phyloP scores from a whole-genome alignment of 1,140 invertebrate species.

The Whitmania pigra region DNA sequence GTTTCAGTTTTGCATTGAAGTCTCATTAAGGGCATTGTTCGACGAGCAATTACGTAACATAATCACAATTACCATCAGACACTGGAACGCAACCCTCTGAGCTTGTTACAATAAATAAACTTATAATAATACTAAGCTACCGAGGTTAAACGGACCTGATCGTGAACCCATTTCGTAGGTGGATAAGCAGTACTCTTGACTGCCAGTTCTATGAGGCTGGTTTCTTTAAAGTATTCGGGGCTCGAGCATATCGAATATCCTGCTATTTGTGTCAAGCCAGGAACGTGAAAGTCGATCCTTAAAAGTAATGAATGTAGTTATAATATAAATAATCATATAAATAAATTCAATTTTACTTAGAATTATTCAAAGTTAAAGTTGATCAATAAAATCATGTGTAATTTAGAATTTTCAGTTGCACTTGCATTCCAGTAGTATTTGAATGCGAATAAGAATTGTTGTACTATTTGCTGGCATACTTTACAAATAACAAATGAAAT shows the following conservation, averaged over 20 bases:
- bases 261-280: conserved; percentile 34
- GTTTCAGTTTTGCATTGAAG: too few species aligned
- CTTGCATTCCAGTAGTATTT: too few species aligned
- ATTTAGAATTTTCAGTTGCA: too few species aligned
- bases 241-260: conserved; percentile 41
- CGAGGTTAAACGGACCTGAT: conserved; percentile 32
- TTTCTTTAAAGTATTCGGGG: conserved; percentile 29
- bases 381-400: not conserved
- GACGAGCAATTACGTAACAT: too few species aligned
- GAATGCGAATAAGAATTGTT: too few species aligned
- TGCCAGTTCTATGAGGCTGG: conserved; percentile 34
- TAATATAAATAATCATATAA: not conserved
- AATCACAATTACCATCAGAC: too few species aligned
- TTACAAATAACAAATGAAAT: too few species aligned
- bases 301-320: conserved; percentile 16
- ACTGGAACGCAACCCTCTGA: too few species aligned
- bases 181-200: conserved; percentile 38
- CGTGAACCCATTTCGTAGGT: conserved; percentile 39
- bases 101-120: too few species aligned
- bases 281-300: conserved; percentile 42
- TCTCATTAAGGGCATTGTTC: too few species aligned
- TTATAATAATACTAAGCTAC: too few species aligned
- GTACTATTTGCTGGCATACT: too few species aligned
- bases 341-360: not conserved
- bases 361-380: not conserved